Evolutionary conservation across 2,888 invertebrate species (phyloP), one percentile per base, ranked within the genome.

Genomic region (Drosophila lutescens): DNA sequence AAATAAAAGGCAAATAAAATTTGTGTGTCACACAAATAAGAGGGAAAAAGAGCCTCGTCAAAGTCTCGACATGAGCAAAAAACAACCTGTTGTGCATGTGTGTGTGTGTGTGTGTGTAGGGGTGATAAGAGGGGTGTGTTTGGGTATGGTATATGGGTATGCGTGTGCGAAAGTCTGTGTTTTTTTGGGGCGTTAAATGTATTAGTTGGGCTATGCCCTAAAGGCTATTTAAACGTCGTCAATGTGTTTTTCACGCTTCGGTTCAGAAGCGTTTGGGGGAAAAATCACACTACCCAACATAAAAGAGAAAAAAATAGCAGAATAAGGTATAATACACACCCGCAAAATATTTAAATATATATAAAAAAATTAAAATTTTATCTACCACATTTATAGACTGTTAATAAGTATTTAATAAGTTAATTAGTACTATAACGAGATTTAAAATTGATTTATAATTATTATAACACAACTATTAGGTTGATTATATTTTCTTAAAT

Each of bases 1-100:
- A 79, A 83, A 83, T 83, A 83, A 83, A 83, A 86, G 82, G 75
- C 82, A 79, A 83, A 83, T 86, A 86, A 83, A 84, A 82, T 73
- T 66, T 86, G 77, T 84, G 86, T 72, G 73, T 77, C 72, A 74
- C 65, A 84, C 72, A 79, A 67, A 62, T 57, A 36, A 50, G 53
- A 56, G 41, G 58, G 59, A 55, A 71, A 66, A 46, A 43, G 38
- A 70, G 80, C 62, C 73, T 68, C 65, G 65, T 72, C 81, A 82
- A 74, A 65, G 79, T 67, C 59, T 56, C 68, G 47, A 51, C 49
- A 51, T 38, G 46, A 44, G 40, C 40, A 57, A 68, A 62, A 69
- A 57, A 50, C 81, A 86, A 86, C 81, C 81, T 86, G 81, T 81
- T 81, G 86, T 83, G 55, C n/a, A 68, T 47, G 56, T 65, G 61